These are phyloP conservation scores for Clarias laeviceps DNA, from an alignment of 2,797 vertebrate species.

Conservation along the genomic window DNA sequence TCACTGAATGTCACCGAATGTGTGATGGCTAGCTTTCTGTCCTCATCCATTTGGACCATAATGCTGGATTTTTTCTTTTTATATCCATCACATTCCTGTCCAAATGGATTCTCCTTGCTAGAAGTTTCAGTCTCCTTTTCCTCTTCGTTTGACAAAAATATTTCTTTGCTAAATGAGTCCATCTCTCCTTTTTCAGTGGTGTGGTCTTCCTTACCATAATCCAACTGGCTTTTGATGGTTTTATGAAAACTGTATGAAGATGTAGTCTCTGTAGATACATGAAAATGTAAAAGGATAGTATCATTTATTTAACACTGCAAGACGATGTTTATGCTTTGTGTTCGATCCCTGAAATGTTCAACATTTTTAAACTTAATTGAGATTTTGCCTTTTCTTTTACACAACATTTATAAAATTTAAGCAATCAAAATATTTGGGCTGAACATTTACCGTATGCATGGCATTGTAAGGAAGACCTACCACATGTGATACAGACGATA, in stretches of 20 bases:
- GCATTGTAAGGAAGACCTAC: background rate
- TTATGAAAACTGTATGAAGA: slow-evolving; percentile 61
- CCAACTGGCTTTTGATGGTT: slow-evolving; percentile 54
- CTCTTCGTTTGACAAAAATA: slow-evolving; percentile 62
- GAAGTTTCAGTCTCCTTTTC: slow-evolving; percentile 55
- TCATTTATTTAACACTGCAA: background rate
- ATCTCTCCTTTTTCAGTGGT: slow-evolving; percentile 64
- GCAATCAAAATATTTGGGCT: background rate
- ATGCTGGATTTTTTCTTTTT: slow-evolving; percentile 58
- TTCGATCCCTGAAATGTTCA: background rate
- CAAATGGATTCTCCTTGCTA: slow-evolving; percentile 67
- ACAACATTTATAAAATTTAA: background rate
- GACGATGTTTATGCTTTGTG: background rate
- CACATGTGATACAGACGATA: background rate
- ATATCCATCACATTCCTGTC: slow-evolving; percentile 58
- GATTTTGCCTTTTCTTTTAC: background rate
- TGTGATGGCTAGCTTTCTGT: slow-evolving; percentile 69
- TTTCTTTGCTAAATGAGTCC: slow-evolving; percentile 65
- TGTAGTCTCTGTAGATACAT: slow-evolving; percentile 64
- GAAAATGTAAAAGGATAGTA: slow-evolving; percentile 15
- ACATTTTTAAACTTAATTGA: background rate
- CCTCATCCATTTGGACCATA: slow-evolving; percentile 53
- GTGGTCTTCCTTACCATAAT: slow-evolving; percentile 69
- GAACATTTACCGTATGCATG: background rate
- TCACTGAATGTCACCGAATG: slow-evolving; percentile 73